A percentile compares a stretch with the other conserved stretches of the same genome.
Conservation (phyloP, 2,888 invertebrate genomes). For the Drosophila crucigera region DNA sequence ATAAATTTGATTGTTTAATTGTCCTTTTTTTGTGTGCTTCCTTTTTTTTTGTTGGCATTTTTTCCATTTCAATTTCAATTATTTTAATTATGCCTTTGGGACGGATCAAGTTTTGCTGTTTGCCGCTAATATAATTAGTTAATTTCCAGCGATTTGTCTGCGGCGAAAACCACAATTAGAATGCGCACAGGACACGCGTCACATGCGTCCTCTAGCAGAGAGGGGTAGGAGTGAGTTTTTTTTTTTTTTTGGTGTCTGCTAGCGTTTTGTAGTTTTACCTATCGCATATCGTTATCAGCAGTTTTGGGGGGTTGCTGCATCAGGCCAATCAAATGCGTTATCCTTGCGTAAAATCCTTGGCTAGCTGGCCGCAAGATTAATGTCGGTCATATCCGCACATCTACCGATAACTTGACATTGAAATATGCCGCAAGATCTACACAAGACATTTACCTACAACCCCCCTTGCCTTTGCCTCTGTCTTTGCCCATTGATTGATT, state of each 20-base stretch:
- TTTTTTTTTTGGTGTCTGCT: slow-evolving; percentile 15
- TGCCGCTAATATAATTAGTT: slow-evolving; percentile 68
- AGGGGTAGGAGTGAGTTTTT: slow-evolving; percentile 21
- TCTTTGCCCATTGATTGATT: slow-evolving; percentile 63
- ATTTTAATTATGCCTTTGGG: slow-evolving; percentile 65
- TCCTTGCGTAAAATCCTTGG: slow-evolving; percentile 60
- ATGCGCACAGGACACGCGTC: slow-evolving; percentile 64
- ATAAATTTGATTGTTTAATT: slow-evolving; percentile 76
- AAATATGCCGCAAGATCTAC: slow-evolving; percentile 51
- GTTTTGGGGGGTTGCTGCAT: slow-evolving; percentile 7
- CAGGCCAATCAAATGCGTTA: slow-evolving; percentile 53
- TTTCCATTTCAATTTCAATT: slow-evolving; percentile 64
- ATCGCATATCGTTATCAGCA: slow-evolving; percentile 46
- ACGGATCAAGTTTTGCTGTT: slow-evolving; percentile 33
- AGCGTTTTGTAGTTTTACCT: slow-evolving; percentile 20
- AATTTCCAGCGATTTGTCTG: slow-evolving; percentile 74
- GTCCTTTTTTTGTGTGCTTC: slow-evolving; percentile 46
- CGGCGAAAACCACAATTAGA: slow-evolving; percentile 59
- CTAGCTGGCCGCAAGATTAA: slow-evolving; percentile 65
- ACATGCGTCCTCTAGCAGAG: slow-evolving; percentile 37
- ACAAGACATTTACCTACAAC: slow-evolving; percentile 12
- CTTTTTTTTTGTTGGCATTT: slow-evolving; percentile 22
- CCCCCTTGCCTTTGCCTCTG: not conserved
- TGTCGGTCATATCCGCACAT: slow-evolving; percentile 52
- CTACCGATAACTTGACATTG: slow-evolving; percentile 63